Evolutionary conservation across 2,888 invertebrate genomes (phyloP).

Genomic region (Drosophila affinis): DNA sequence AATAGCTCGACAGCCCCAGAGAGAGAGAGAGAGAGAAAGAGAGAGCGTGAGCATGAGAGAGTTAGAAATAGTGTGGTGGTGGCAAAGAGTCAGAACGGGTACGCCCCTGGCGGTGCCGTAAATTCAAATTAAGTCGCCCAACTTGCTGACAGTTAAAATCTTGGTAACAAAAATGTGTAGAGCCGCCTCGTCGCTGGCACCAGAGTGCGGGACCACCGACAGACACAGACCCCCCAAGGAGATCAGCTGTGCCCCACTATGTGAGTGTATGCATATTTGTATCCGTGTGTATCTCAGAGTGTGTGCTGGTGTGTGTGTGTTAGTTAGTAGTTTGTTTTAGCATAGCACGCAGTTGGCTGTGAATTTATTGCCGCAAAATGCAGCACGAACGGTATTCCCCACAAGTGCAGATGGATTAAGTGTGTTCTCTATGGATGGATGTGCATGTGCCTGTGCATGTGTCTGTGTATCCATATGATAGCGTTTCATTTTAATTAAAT

Average conservation of each 20-base stretch:
- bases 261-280: conserved; percentile 21
- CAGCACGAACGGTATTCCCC: conserved; percentile 44
- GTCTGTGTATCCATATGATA: conserved; percentile 18
- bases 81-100: conserved; percentile 23
- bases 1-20: conserved; percentile 57
- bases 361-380: conserved; percentile 68
- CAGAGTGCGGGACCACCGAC: conserved; percentile 33
- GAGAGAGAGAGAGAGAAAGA: conserved; percentile 20
- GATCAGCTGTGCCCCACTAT: conserved; percentile 26
- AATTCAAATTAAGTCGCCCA: conserved; percentile 79
- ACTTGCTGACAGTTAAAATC: conserved; percentile 78
- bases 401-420: conserved; percentile 75
- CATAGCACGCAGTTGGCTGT: conserved; percentile 60
- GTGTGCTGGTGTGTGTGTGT: conserved; percentile 17
- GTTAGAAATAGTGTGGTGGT: not conserved
- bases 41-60: conserved; percentile 3
- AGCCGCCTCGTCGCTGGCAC: conserved; percentile 48
- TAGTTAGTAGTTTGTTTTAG: conserved; percentile 63
- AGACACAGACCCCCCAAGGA: conserved; percentile 40
- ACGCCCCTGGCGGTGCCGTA: conserved; percentile 71
- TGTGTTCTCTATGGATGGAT: conserved; percentile 35
- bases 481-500: conserved; percentile 68
- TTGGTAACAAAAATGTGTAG: conserved; percentile 74
- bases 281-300: conserved; percentile 19
- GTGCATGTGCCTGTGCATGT: conserved; percentile 1